Evolutionary conservation across 2,888 invertebrate genomes (phyloP).

Genomic region (Unio pictorum): DNA sequence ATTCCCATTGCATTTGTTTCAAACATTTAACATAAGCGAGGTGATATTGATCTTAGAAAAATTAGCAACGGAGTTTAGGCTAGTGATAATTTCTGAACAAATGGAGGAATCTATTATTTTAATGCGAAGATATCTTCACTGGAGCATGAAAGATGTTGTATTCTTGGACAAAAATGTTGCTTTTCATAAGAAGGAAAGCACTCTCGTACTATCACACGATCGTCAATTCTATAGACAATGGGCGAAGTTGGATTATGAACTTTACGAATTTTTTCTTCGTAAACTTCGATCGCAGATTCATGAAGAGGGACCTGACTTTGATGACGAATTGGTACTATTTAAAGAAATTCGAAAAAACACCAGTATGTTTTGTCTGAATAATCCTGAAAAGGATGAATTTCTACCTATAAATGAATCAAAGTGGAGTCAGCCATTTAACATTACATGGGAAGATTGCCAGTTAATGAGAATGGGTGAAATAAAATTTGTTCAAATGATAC

Average conservation of each 20-base stretch:
- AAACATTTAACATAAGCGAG: constrained; percentile 8
- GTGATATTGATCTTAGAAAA: constrained; percentile 32
- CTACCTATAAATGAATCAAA: no score
- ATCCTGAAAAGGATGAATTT: no score
- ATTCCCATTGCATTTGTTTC: constrained; percentile 28
- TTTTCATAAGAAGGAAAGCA: constrained; percentile 20
- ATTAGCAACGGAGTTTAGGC: constrained; percentile 38
- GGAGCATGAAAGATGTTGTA: constrained; percentile 45
- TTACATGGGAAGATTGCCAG: no score
- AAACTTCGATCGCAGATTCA: no score
- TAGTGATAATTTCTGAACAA: constrained; percentile 44
- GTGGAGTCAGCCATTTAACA: no score
- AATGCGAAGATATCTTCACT: constrained; percentile 34
- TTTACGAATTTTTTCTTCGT: constrained; percentile 18
- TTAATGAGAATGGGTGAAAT: no score
- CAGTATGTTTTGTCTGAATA: no score
- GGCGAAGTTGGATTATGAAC: constrained; percentile 20
- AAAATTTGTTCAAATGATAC: constrained; percentile 24
- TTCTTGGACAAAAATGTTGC: constrained; percentile 30
- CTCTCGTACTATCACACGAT: constrained; percentile 17
- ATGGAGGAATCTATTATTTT: constrained; percentile 50
- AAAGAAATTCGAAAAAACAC: no score
- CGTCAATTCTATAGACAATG: constrained; percentile 23
- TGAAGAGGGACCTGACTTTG: no score
- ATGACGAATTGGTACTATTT: no score